phyloP scores from a whole-genome alignment of 2,797 vertebrate species.

The Chelidonichthys spinosus region DNA sequence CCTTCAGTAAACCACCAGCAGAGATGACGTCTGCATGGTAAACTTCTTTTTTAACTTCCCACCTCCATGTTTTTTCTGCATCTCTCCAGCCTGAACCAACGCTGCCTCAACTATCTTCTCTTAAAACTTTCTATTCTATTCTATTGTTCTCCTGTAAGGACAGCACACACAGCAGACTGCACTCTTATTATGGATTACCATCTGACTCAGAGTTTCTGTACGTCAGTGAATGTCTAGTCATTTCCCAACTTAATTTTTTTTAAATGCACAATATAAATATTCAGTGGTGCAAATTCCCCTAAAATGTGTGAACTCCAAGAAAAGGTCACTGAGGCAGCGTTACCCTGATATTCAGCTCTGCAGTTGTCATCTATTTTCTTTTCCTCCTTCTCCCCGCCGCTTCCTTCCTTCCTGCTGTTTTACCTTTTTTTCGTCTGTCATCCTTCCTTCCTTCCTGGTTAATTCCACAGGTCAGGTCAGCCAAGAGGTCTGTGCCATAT shows the following conservation, averaged over 20 bases:
- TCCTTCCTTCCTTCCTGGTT: conserved; percentile 72
- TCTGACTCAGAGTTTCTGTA: not conserved
- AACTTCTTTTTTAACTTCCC: not conserved
- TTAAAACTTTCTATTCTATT: conserved; percentile 11
- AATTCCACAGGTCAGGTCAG: conserved; percentile 62
- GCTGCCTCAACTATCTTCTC: not conserved
- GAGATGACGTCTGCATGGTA: conserved; percentile 9
- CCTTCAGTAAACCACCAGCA: not conserved
- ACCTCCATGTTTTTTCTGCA: conserved; percentile 18
- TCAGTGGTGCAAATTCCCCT: not conserved
- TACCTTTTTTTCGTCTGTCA: conserved; percentile 57
- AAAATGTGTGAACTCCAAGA: not conserved
- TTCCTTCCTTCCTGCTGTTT: conserved; percentile 54
- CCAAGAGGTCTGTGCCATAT: conserved; percentile 64
- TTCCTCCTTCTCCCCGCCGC: conserved; percentile 2
- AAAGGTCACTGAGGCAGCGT: not conserved
- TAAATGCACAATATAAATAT: not conserved
- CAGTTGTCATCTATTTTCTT: not conserved
- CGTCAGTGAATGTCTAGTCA: not conserved
- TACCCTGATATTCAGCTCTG: not conserved
- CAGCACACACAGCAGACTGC: not conserved
- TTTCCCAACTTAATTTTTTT: not conserved
- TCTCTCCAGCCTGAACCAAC: not conserved
- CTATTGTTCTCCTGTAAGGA: conserved; percentile 13
- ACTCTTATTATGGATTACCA: not conserved